Evolutionary conservation across 2,113 vertebrate genomes (phyloP), one percentile per base, ranked within the genome.

Genomic region (Neofelis nebulosa): DNA sequence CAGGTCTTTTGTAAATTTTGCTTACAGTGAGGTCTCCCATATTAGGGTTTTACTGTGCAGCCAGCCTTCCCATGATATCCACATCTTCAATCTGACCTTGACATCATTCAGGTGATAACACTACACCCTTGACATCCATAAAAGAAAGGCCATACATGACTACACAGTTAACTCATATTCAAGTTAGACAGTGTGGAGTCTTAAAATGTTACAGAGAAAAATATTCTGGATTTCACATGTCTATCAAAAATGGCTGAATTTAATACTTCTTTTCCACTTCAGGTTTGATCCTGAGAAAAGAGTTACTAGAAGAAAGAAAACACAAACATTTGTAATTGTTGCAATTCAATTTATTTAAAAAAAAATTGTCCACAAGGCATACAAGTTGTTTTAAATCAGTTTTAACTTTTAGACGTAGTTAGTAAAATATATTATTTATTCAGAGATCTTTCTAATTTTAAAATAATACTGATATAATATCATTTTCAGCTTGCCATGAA

Each of bases 191-290:
- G 33, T 93, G 18, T 52, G 33, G 65, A 36, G 7, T 78, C 85
- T 89, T 95, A 94, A 89, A 55, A 55, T 45, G 45, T 41, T 95
- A 78, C 8, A 41, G 41, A 73, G 78, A 91, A 91, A 97, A 86
- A 48, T 92, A 66, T 89, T 94, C 76, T 66, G 27, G n/a, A 88
- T 81, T 63, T 74, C 65, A 41, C 3, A 2, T 73, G 18, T 79
- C 19, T 78, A 29, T 81, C 80, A 94, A 31, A 45, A 68, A 27
- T 93, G n/a, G 14, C 16, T 66, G 21, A 16, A 57, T 74, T 94
- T 57, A 14, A 41, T 10, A 19, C 10, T 83, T 63, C 19, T 41
- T 78, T 94, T 21, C 25, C 11, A 66, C 33, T 91, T 95, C 9
- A 83, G 68, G 7, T 48, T 2, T 91, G 3, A 1, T 18, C 29